These are phyloP conservation scores for Cepaea nemoralis DNA, from an alignment of 1,140 invertebrate species.

Conservation along the genomic window DNA sequence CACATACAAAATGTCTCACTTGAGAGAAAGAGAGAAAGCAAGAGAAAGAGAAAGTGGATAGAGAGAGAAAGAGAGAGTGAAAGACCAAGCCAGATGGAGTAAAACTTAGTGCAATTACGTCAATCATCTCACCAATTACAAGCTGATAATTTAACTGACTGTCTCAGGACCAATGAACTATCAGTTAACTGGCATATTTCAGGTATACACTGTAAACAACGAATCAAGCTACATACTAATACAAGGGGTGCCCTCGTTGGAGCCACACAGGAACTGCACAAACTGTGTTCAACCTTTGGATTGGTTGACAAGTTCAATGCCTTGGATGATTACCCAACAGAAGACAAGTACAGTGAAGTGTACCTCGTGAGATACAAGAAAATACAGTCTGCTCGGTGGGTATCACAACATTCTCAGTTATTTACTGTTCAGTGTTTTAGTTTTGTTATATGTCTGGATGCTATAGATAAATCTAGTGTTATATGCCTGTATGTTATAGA, in stretches of 20 bases:
- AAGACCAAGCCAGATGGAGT: too few relatives aligned
- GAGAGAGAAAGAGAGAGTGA: too few relatives aligned
- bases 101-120: too few relatives aligned
- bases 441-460: not conserved
- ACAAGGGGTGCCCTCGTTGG: constrained; percentile 84
- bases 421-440: not conserved
- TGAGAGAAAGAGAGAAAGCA: too few relatives aligned
- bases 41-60: too few relatives aligned
- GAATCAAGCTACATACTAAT: constrained; percentile 88
- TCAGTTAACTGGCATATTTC: constrained; percentile 65
- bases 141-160: too few relatives aligned
- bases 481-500: too few relatives aligned
- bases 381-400: constrained; percentile 79
- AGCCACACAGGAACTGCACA: constrained; percentile 80
- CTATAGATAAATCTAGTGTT: too few relatives aligned
- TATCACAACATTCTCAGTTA: not conserved
- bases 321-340: constrained; percentile 75
- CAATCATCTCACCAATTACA: too few relatives aligned
- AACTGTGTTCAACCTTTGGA: constrained; percentile 80
- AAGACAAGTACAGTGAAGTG: constrained; percentile 86
- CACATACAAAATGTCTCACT: too few relatives aligned
- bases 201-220: constrained; percentile 88
- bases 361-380: constrained; percentile 82
- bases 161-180: too few relatives aligned
- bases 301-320: constrained; percentile 75